Base-by-base conservation (phyloP, 2,113 vertebrate genomes). In the Falco punctatus region DNA sequence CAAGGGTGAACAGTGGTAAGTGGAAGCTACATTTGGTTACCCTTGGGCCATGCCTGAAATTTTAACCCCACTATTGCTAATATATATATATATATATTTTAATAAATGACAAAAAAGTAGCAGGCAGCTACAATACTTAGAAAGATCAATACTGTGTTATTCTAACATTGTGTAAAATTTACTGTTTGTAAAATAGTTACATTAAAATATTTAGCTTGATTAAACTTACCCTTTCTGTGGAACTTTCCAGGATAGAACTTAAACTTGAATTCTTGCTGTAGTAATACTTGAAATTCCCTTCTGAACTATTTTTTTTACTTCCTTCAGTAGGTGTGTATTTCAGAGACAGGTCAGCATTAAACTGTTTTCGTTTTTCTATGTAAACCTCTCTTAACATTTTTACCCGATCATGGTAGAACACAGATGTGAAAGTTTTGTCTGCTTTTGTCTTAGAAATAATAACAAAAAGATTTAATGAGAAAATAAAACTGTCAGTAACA, bases 371-470 rank as follows among this genome's bases (percentile, higher is more conserved):
- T 4, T 33, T 96, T 13, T 98, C 97, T 4, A 8, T 46, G 24
- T 98, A 69, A n/a, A 99, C 26, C 26, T 97, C 97, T 55, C 7
- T 97, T 38, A 99, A 32, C n/a, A 98, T 52, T 61, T 88, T 74
- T 79, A 95, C 38, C 5, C 98, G 90, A 81, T 98, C 93, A 13
- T 98, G 97, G 66, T 98, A 99, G 89, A 97, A 91, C 74, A 98
- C 98, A 59, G 85, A 98, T 44, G 98, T 98, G 33, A 98, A 94
- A 0, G 85, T 97, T 97, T 99, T 99, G 49, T 99, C 98, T 49
- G 96, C 98, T 70, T 93, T 97, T 46, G 98, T 99, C 99, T 99
- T 94, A 44, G 87, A 92, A 65, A 86, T 71, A 87, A 92, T 23
- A 93, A 90, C 13, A 18, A 69, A 79, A 90, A 88, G 5, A 7